Evolutionary conservation across 2,888 invertebrate species (phyloP), one percentile per base, ranked within the genome.

Genomic region (Chymomyza procnemis): DNA sequence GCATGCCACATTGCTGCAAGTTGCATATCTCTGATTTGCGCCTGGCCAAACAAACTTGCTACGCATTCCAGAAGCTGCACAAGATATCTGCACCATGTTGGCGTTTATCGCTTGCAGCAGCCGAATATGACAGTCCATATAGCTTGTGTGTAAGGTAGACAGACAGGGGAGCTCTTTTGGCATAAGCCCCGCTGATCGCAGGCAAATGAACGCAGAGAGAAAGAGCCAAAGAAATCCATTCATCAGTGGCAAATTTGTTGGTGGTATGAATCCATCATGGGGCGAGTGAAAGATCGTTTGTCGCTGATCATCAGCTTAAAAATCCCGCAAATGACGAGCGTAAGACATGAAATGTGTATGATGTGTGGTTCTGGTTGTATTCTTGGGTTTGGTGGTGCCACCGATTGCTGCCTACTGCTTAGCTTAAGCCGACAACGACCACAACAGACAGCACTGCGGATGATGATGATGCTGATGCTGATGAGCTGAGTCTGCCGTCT

Each of bases 211-310:
- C 58, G 56, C 64, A 41, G 46, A 52, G 21, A 65, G 52, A 67
- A 71, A 67, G 67, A 69, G 60, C 54, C 66, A 68, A 80, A 85
- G 78, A 84, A 88, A 89, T 89, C 90, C 90, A 90, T 90, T 90
- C 90, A 90, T 90, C 90, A 90, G 90, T 90, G 90, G 90, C 90
- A 90, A 88, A 90, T 90, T 88, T 89, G 89, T 89, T 90, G 89
- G 90, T 88, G 90, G 90, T 90, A 90, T 77, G 85, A 90, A 90
- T 90, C 89, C 90, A 90, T 89, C 82, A 88, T 86, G 77, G 76
- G 69, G 69, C 85, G 85, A 88, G 87, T 88, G 89, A 88, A 85
- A 89, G 89, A 89, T 89, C 89, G 89, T 88, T 88, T 88, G 89
- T 87, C 85, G 85, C 85, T 89, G 89, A 89, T 89, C 89, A 89